Evolutionary conservation across 2,888 invertebrate genomes (phyloP).

Genomic region (Mesopsocus fuscifrons): DNA sequence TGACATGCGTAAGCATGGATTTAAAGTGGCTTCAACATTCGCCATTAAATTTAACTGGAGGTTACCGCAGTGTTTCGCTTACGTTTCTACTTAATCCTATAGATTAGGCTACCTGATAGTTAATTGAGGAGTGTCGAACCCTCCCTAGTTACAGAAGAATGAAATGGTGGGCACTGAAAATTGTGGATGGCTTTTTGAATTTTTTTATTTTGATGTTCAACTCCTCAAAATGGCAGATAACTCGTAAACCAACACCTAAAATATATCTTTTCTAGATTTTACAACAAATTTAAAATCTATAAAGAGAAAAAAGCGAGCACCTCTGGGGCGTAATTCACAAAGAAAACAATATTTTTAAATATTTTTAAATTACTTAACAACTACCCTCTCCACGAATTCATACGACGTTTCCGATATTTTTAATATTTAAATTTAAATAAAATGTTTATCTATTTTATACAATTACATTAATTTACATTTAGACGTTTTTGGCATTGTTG

Average conservation of each 20-base stretch:
- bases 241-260: slow-evolving; percentile 4
- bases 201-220: slow-evolving; percentile 4
- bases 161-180: no score
- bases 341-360: neutral
- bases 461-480: slow-evolving; percentile 12
- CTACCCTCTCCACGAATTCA: slow-evolving; percentile 2
- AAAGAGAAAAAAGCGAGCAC: neutral
- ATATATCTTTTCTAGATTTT: slow-evolving; percentile 9
- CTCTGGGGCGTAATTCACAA: neutral
- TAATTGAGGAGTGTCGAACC: no score
- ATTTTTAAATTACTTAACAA: neutral
- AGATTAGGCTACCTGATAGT: no score
- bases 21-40: no score
- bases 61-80: no score
- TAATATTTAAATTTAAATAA: slow-evolving; percentile 8
- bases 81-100: no score
- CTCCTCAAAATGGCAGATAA: neutral
- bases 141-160: no score
- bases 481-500: slow-evolving; percentile 11
- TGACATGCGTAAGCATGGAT: no score
- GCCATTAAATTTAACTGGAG: no score
- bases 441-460: slow-evolving; percentile 5
- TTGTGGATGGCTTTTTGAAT: no score
- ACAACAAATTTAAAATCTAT: slow-evolving; percentile 7
- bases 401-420: slow-evolving; percentile 2